A percentile compares a stretch with the other conserved stretches of the same genome.
phyloP scores from a whole-genome alignment of 1,140 invertebrate genomes.

The Bombus superbus region DNA sequence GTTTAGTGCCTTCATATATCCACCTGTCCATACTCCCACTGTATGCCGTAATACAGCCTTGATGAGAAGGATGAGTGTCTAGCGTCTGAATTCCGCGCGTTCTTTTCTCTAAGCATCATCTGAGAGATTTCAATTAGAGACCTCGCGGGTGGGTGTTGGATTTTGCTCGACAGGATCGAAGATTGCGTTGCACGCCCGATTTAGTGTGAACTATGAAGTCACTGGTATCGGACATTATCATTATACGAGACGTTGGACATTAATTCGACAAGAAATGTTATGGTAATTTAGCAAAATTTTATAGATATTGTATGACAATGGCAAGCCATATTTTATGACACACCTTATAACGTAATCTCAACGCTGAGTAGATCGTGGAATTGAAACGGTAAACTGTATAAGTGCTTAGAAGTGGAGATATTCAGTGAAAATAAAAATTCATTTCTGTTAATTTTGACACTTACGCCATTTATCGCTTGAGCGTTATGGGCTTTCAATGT shows the following conservation, averaged over 20 bases:
- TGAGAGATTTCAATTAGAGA: conserved; percentile 38
- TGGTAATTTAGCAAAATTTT: background rate
- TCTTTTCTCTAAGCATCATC: conserved; percentile 34
- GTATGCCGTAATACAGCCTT: conserved; percentile 56
- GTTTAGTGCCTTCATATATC: conserved; percentile 22
- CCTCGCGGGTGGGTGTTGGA: background rate
- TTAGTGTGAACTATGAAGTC: background rate
- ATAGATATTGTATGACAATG: too few relatives aligned
- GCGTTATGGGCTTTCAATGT: background rate
- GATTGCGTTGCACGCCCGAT: background rate
- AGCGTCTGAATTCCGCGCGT: conserved; percentile 43
- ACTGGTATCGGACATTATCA: background rate
- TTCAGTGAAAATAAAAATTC: background rate
- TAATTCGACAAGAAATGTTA: background rate
- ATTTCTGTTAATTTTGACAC: background rate
- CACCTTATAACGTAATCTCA: background rate
- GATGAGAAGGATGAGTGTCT: conserved; percentile 45
- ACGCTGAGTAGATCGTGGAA: background rate
- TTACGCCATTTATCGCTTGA: background rate
- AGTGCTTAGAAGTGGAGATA: background rate
- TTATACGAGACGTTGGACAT: background rate
- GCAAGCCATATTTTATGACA: background rate
- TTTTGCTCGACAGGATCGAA: background rate
- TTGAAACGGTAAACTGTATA: background rate
- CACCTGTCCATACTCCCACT: conserved; percentile 10